These are phyloP conservation scores for Oreocharis arfaki DNA, from an alignment of 2,113 vertebrate species.

Conservation along the genomic window DNA sequence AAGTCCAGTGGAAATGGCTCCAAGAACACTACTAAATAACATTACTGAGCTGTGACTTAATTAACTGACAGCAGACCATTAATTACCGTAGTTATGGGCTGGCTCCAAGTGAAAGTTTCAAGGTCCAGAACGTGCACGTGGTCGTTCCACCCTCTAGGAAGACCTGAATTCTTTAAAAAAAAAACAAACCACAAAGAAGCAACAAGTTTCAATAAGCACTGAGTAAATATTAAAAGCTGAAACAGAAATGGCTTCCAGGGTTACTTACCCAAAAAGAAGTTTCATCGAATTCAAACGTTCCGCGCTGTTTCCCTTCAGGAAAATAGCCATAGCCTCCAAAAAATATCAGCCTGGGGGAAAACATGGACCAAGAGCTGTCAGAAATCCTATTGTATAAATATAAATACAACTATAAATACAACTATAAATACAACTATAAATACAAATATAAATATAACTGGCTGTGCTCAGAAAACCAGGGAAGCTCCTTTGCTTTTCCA, in stretches of 20 bases:
- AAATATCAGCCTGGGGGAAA: constrained; percentile 83
- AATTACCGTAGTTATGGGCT: constrained; percentile 87
- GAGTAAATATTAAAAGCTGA: neutral
- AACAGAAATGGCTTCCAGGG: neutral
- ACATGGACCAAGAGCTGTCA: neutral
- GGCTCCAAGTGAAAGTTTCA: constrained; percentile 89
- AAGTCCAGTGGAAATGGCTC: neutral
- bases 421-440: neutral
- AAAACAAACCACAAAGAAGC: neutral
- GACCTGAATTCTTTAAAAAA: constrained; percentile 77
- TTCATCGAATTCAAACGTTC: constrained; percentile 93
- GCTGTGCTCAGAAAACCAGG: neutral
- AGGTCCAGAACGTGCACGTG: constrained; percentile 92
- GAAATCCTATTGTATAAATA: neutral
- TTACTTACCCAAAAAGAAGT: constrained; percentile 84
- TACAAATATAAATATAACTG: neutral
- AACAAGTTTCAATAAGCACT: neutral
- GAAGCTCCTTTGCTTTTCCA: neutral
- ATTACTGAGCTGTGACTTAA: neutral
- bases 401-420: neutral
- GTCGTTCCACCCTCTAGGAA: constrained; percentile 93
- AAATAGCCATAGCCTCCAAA: constrained; percentile 96
- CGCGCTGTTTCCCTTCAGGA: constrained; percentile 80
- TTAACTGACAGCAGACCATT: neutral
- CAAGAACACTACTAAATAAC: neutral